Base-by-base conservation (phyloP, 2,113 vertebrate species). In the Corydoras maculifer region DNA sequence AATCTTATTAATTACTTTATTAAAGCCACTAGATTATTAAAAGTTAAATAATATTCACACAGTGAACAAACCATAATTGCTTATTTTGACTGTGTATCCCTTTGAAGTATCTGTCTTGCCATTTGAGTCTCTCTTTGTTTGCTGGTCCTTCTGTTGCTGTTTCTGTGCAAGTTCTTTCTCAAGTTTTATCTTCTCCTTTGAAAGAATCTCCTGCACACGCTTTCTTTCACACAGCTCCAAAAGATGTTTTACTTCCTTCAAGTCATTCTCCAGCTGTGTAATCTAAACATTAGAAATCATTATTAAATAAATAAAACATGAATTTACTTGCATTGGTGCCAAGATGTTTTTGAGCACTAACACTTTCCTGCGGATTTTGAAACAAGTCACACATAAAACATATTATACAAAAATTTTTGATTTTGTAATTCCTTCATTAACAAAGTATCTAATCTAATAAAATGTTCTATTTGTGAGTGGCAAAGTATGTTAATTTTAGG, bases 41-140 rank as follows among this genome's bases (percentile, higher is more conserved):
- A 53, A 8, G 13, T 14, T 53, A 2, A 53, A 53, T 14, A 10
- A 53, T 57, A n/a, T 57, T 14, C 5, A n/a, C 14, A 15, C 6
- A 10, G 9, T 35, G 62, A 14, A 43, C 69, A 9, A 91, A 99
- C 96, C 96, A 0, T 97, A 99, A 80, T 94, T 99, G 65, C 89
- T 96, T 77, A 99, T 97, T 84, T 98, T 98, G 76, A 97, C 93
- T 0, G 94, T 95, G 77, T 98, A 99, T 0, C 88, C 83, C 43
- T 86, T 86, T 11, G 89, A 75, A 15, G 86, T 77, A 9, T 87
- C 77, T 14, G 86, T 84, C 5, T 82, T 85, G 13, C 95, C 92
- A 18, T 8, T 48, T 3, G 69, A 75, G 7, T 91, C 88, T 83
- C 79, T 84, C 77, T 86, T 94, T 35, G 77, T 79, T 73, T 83